Base-by-base conservation (phyloP, 2,888 invertebrate genomes). In the Agonopterix heracliana region DNA sequence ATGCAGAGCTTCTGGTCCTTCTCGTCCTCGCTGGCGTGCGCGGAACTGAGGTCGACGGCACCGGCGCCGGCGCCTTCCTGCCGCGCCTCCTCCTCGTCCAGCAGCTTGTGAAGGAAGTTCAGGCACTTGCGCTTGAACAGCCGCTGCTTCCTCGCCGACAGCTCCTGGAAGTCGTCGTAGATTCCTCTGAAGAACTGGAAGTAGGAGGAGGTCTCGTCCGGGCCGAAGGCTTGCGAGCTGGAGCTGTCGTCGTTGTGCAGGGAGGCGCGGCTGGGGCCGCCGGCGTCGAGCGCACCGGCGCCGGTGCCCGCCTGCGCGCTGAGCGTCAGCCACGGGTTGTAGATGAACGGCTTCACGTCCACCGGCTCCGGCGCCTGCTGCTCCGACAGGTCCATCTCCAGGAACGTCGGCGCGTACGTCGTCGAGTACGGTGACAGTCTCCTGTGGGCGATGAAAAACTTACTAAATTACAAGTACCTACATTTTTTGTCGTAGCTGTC, bases 161-260 rank as follows among this genome's bases (percentile, higher is more conserved):
- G 64, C 56, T 79, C 81, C 54, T 63, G 71, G 63, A 81, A 87
- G 56, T 87, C 87, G 51, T 63, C 63, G 59, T 84, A 63, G 34
- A 87, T 74, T 11, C 83, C 82, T 11, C 83, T 74, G 64, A 87
- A 87, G 69, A 87, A 87, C 53, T 86, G 82, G 58, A 85, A 85
- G 64, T 74, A 87, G 1, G 82, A 79, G 3, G 72, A 64, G 64
- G 68, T 78, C 54, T 86, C 87, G 48, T 85, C 85, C 1, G 78
- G 59, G 9, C 70, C 69, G 65, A 81, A 80, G 42, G 68, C 60
- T 1, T 60, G 57, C 4, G 77, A 73, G 50, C 68, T 64, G 47
- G 74, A 74, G 53, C 61, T 57, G 50, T 56, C 34, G 52, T 49
- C 11, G 47, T 35, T 49, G 51, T 10, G 48, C 64, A 26, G 26